Conservation (phyloP, 2,797 vertebrate species). For the Neomorphus geoffroyi region DNA sequence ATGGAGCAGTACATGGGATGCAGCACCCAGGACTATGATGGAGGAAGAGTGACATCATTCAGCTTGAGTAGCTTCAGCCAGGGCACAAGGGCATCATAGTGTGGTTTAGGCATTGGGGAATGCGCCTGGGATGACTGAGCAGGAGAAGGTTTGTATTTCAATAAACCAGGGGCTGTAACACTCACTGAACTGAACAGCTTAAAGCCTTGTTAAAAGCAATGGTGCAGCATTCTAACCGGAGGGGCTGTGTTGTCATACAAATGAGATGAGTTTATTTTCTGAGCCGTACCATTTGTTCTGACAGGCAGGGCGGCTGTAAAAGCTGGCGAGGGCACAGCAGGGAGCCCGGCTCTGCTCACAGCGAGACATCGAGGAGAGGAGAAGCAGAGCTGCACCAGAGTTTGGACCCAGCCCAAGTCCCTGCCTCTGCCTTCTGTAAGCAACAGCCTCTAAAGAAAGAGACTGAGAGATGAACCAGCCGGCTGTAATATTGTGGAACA, state of each 20-base stretch:
- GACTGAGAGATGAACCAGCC: slow-evolving; percentile 77
- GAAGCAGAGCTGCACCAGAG: slow-evolving; percentile 78
- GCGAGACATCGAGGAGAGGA: slow-evolving; percentile 75
- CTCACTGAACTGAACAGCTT: slow-evolving; percentile 76
- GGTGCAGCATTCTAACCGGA: slow-evolving; percentile 88
- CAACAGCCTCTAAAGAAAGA: slow-evolving; percentile 76
- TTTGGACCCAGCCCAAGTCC: slow-evolving; percentile 91
- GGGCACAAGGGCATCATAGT: neutral
- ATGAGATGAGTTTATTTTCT: slow-evolving; percentile 98
- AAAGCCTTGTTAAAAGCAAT: slow-evolving; percentile 80
- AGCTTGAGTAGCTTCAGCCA: neutral
- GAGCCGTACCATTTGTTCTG: slow-evolving; percentile 91
- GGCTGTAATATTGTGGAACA: slow-evolving; percentile 88
- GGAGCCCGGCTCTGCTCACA: slow-evolving; percentile 85
- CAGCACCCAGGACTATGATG: neutral
- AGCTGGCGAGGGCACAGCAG: slow-evolving; percentile 85
- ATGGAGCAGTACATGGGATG: neutral
- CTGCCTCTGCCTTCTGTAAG: slow-evolving; percentile 93
- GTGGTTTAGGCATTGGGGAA: neutral
- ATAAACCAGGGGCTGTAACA: slow-evolving; percentile 52
- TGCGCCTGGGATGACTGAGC: neutral
- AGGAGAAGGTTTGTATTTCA: slow-evolving; percentile 41
- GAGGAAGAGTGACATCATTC: neutral
- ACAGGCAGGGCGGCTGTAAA: slow-evolving; percentile 91
- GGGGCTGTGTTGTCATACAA: slow-evolving; percentile 94